These are phyloP conservation scores for Platypus cylindrus DNA, from an alignment of 2,888 invertebrate genomes.

Conservation along the genomic window DNA sequence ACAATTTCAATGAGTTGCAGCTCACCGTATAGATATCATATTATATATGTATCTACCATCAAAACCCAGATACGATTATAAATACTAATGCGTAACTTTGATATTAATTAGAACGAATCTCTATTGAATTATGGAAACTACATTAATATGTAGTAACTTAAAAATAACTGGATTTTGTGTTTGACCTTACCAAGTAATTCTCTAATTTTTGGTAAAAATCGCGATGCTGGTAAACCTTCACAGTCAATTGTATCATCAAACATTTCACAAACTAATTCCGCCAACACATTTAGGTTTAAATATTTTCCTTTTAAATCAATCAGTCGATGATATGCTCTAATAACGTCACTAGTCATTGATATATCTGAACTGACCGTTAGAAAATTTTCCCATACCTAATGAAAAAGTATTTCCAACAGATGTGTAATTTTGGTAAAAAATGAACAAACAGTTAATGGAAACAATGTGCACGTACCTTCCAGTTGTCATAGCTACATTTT, in stretches of 20 bases:
- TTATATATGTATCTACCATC: no score
- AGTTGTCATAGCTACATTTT: constrained; percentile 85
- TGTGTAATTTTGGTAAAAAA: no score
- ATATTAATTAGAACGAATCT: no score
- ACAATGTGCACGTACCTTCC: no score
- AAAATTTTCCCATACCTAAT: constrained; percentile 78
- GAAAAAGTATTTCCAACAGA: constrained; percentile 15
- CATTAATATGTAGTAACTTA: no score
- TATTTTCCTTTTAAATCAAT: constrained; percentile 75
- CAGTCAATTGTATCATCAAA: constrained; percentile 48
- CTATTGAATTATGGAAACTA: no score
- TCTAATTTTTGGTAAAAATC: constrained; percentile 28
- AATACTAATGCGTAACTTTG: no score
- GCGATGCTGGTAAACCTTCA: constrained; percentile 39
- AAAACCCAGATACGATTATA: no score
- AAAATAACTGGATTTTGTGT: no score
- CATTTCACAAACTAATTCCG: constrained; percentile 58
- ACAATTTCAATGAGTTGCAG: no score
- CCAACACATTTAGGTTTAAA: constrained; percentile 62
- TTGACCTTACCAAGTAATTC: constrained; percentile 22
- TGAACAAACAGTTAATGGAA: no score
- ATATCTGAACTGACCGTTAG: constrained; percentile 79
- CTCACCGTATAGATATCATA: no score
- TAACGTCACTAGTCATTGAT: constrained; percentile 71
- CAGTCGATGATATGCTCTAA: constrained; percentile 66